phyloP scores from a whole-genome alignment of 2,113 vertebrate genomes.

The Cochlearius cochlearius region DNA sequence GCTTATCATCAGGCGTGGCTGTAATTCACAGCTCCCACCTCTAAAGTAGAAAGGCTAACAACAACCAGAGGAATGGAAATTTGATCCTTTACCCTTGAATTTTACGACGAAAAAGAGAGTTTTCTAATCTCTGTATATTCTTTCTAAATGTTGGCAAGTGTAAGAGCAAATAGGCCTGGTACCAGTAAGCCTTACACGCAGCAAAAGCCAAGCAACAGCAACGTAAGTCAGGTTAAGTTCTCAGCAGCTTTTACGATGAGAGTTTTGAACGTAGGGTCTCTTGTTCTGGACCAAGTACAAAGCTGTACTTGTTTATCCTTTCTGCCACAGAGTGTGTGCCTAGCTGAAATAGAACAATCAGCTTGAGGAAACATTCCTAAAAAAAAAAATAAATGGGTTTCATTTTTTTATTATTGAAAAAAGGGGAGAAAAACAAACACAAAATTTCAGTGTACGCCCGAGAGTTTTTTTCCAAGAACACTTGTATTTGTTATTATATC shows the following conservation, averaged over 20 bases:
- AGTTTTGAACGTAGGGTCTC: constrained; percentile 3
- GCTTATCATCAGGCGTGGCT: not conserved
- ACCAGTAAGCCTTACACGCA: not conserved
- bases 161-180: not conserved
- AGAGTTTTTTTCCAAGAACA: constrained; percentile 65
- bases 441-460: constrained; percentile 36
- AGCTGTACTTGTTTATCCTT: constrained; percentile 63
- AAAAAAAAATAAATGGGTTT: constrained; percentile 8
- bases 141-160: not conserved
- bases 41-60: not conserved
- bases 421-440: constrained; percentile 65
- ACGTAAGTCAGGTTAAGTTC: not conserved
- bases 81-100: not conserved
- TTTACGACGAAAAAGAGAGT: not conserved
- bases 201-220: constrained; percentile 43
- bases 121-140: not conserved
- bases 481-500: constrained; percentile 53
- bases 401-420: constrained; percentile 60
- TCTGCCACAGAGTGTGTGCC: not conserved
- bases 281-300: constrained; percentile 41
- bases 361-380: constrained; percentile 48
- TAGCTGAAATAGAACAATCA: constrained; percentile 53
- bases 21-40: not conserved
- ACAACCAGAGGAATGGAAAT: not conserved
- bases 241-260: not conserved